phyloP scores from a whole-genome alignment of 2,797 vertebrate genomes.

The Scolopax rusticola region DNA sequence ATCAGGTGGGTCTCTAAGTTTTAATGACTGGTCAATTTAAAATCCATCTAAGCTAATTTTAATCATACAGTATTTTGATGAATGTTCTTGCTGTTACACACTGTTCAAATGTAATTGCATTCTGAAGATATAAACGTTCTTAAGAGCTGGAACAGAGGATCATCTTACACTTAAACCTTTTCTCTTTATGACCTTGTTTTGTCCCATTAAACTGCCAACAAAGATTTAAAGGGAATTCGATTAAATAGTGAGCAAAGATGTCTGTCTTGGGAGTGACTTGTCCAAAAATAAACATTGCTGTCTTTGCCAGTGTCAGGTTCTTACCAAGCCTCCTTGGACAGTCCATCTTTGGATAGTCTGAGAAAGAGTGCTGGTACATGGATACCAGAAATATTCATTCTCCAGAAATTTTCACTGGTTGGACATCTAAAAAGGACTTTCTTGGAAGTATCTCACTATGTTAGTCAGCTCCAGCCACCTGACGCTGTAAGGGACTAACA shows the following conservation, averaged over 20 bases:
- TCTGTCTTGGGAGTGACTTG: not conserved
- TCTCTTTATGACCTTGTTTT: not conserved
- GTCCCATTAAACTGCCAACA: not conserved
- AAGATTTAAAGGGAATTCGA: not conserved
- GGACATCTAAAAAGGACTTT: not conserved
- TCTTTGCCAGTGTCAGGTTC: not conserved
- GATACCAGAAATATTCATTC: not conserved
- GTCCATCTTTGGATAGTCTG: not conserved
- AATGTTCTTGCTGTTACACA: not conserved
- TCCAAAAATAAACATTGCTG: not conserved
- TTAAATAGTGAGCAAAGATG: not conserved
- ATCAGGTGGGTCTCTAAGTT: not conserved
- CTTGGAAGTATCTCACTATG: not conserved
- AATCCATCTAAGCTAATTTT: not conserved
- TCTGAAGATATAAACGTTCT: not conserved
- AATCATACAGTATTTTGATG: not conserved
- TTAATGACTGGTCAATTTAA: not conserved
- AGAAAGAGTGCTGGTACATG: not conserved
- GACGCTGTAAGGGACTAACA: not conserved
- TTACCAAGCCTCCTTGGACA: not conserved
- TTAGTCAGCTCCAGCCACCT: not conserved
- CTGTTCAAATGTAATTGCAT: not conserved
- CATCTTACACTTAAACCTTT: not conserved
- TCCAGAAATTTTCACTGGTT: not conserved
- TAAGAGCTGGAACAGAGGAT: not conserved